Base-by-base conservation (phyloP, 2,113 vertebrate species). In the Chloropsis cyanopogon region DNA sequence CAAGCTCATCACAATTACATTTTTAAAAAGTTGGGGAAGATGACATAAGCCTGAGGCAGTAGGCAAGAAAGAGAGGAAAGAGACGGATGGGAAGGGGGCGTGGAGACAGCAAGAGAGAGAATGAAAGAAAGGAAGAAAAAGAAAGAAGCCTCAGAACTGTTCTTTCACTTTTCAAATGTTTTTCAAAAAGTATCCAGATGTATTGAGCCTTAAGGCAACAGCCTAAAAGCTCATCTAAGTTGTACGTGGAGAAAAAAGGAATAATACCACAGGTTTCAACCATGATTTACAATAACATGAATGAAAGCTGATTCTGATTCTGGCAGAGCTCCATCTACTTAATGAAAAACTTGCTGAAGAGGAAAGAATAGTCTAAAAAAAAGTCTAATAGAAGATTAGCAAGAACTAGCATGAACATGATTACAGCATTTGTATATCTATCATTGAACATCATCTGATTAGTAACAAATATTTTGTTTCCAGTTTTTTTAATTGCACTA, bases 331-430 rank as follows among this genome's bases (percentile, higher is more conserved):
- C 94, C 89, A 91, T 80, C 39, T 82, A 35, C 42, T 95, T 96
- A 95, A 96, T 95, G 89, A 92, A 95, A 92, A 88, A 65, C 50
- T 92, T 82, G 66, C 33, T 87, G 59, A 95, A 86, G 76, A 92
- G 39, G 16, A 59, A 92, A 78, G 68, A 49, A 42, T 50, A 14
- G 42, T 18, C 23, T 84, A 33, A 70, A 92, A 78, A 91, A 88
- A 52, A 72, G 44, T 22, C 50, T 66, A 73, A 70, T 54, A 90
- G 70, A 87, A 85, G 82, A 77, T 95, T 95, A 94, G 42, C 65
- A 92, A 88, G 87, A 87, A 47, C 91, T 80, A 87, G 84, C 53
- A 93, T 4, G 70, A 94, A 89, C 79, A 60, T 53, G 70, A 89
- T 84, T 85, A 39, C 52, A 89, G n/a, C 28, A 42, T 69, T 82